Base-by-base conservation (phyloP, 2,888 invertebrate species). In the Ctenicera cuprea region DNA sequence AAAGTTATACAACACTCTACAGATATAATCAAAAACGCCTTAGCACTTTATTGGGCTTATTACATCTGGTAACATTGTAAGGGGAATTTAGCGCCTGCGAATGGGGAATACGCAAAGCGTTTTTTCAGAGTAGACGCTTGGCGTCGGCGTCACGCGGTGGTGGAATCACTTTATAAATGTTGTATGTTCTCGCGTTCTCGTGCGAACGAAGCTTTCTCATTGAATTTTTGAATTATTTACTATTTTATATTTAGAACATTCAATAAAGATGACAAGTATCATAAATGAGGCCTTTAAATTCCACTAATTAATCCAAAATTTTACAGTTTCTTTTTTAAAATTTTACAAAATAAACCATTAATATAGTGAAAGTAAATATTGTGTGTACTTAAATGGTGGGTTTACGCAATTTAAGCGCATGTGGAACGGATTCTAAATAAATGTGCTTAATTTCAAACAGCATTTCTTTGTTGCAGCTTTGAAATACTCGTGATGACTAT, bases 111-210 rank as follows among this genome's bases (percentile, higher is more conserved):
- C 37, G 33, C 64, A 41, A 71, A 38, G 63, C 64, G n/a, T 62
- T 52, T 65, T 71, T 71, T 62, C 33, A 33, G 71, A 71, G 64
- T 71, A 67, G 67, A 62, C 67, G 73, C 73, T 73, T 54, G 66
- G 73, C 73, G 73, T 73, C 73, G 73, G 64, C 52, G 65, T 63
- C 62, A 43, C 22, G 43, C 52, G 45, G 48, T 65, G 41, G 50
- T 59, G 38, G 30, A 37, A 33, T 37, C 59, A 18, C 38, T 37
- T 54, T 38, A 38, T 63, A 26, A 45, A 45, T 45, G 45, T 16
- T 30, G 45, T 14, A 26, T 37, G 59, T 59, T 30, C 8, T 33
- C 62, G 62, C 22, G 62, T 26, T 41, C 26, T 63, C 62, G 62
- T 63, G 62, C 45, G 43, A 38, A 30, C 14, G 30, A 43, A 63